Base-by-base conservation (phyloP, 2,113 vertebrate species). In the Tympanuchus pallidicinctus region DNA sequence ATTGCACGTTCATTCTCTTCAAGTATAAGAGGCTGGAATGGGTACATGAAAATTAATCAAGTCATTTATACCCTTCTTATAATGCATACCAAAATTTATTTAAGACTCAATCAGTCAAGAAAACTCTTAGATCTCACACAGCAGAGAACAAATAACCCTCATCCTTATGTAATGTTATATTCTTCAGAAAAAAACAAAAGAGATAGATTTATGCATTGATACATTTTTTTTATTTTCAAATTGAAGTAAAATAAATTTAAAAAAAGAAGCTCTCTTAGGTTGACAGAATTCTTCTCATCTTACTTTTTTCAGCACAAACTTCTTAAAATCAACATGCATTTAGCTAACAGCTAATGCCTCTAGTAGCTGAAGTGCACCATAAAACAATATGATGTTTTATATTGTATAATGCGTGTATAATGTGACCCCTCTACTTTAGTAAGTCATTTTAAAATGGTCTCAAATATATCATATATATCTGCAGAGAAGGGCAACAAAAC, bases 1-100 rank as follows among this genome's bases (percentile, higher is more conserved):
- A 89, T 80, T 52, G 7, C 45, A 34, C 47, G 17, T 64, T 91
- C n/a, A 74, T 94, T 87, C 81, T 73, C 59, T 88, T 88, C 64
- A 89, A 87, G 45, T 67, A 50, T 63, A 73, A 92, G 67, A 87
- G 34, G 13, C 21, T 94, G 56, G 19, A 94, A 89, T 36, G 15
- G 38, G 25, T 48, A 89, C 16, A 42, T 18, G 59, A 89, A 85
- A 89, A 96, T 88, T 61, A 90, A 84, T 72, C n/a, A 91, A 69
- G 15, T 85, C 0, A 56, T 80, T 90, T 66, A 80, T 18, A 52
- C 3, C 7, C n/a, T 94, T 38, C 67, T 74, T 71, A 64, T 5
- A 82, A 50, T 13, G 71, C 0, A 0, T 18, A 72, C 13, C 18
- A 79, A 75, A 71, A 78, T 66, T 61, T 75, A 56, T 75, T 67